phyloP scores from a whole-genome alignment of 2,888 invertebrate genomes.

The Dorcus hopei region DNA sequence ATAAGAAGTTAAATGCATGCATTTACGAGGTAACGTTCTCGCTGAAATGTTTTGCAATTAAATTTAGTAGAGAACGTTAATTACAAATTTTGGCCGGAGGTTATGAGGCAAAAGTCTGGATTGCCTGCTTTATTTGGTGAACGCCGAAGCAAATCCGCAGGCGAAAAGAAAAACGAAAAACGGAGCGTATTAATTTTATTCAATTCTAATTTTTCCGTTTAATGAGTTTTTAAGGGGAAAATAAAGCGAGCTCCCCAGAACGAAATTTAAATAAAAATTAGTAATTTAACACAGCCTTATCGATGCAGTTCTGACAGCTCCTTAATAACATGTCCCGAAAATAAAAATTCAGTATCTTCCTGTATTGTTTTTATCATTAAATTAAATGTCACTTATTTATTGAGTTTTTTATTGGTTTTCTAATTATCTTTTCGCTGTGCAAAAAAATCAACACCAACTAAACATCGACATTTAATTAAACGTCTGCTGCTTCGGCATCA shows the following conservation, averaged over 20 bases:
- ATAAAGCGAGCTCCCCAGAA: slow-evolving; percentile 16
- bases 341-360: slow-evolving; percentile 13
- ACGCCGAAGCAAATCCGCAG: slow-evolving; percentile 35
- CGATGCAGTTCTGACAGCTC: slow-evolving; percentile 30
- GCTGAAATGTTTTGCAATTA: slow-evolving; percentile 35
- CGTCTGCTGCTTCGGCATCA: too few relatives aligned
- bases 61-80: slow-evolving; percentile 40
- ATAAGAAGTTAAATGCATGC: background rate
- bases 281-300: slow-evolving; percentile 30
- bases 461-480: too few relatives aligned
- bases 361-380: slow-evolving; percentile 36
- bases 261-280: slow-evolving; percentile 28
- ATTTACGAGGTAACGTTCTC: slow-evolving; percentile 21
- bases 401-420: slow-evolving; percentile 14
- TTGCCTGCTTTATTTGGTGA: slow-evolving; percentile 30
- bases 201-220: slow-evolving; percentile 28
- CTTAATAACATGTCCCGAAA: slow-evolving; percentile 23
- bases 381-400: slow-evolving; percentile 33
- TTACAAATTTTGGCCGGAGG: slow-evolving; percentile 38
- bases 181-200: slow-evolving; percentile 35
- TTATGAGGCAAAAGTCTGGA: slow-evolving; percentile 38
- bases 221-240: slow-evolving; percentile 19
- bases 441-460: background rate
- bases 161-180: slow-evolving; percentile 37
- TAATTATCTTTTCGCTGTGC: background rate